Evolutionary conservation across 1,140 invertebrate species (phyloP).

Genomic region (Vollenhovia emeryi): DNA sequence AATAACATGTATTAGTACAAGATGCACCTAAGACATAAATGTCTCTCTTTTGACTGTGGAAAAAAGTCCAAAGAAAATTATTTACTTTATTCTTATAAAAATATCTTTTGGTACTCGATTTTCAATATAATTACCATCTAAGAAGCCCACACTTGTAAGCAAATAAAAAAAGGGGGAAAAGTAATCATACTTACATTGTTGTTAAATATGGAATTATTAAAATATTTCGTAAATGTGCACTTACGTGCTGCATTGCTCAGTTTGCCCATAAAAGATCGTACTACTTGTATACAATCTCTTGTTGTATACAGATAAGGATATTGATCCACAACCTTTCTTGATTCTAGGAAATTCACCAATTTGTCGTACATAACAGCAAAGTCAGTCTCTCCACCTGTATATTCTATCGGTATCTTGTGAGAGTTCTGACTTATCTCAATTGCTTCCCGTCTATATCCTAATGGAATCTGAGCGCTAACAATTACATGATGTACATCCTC

Average conservation of each 20-base stretch:
- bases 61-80: not conserved
- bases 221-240: conserved; percentile 24
- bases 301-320: conserved; percentile 58
- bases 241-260: conserved; percentile 28
- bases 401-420: conserved; percentile 84
- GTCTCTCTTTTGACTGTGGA: not conserved
- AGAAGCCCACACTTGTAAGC: too few relatives aligned
- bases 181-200: not conserved
- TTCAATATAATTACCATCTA: not conserved
- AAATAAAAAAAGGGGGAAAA: not conserved
- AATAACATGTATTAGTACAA: not conserved
- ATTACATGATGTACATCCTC: conserved; percentile 84
- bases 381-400: conserved; percentile 71
- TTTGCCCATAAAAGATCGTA: conserved; percentile 46
- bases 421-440: conserved; percentile 82
- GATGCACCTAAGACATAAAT: not conserved
- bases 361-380: conserved; percentile 46
- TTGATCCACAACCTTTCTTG: not conserved
- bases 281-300: not conserved
- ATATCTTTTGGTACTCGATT: not conserved
- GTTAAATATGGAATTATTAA: not conserved
- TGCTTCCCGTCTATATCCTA: conserved; percentile 85
- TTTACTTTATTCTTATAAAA: not conserved
- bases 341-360: conserved; percentile 26
- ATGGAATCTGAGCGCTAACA: conserved; percentile 83